These are phyloP conservation scores for Aphelenchoides besseyi DNA, from an alignment of 1,140 invertebrate species.

Conservation along the genomic window DNA sequence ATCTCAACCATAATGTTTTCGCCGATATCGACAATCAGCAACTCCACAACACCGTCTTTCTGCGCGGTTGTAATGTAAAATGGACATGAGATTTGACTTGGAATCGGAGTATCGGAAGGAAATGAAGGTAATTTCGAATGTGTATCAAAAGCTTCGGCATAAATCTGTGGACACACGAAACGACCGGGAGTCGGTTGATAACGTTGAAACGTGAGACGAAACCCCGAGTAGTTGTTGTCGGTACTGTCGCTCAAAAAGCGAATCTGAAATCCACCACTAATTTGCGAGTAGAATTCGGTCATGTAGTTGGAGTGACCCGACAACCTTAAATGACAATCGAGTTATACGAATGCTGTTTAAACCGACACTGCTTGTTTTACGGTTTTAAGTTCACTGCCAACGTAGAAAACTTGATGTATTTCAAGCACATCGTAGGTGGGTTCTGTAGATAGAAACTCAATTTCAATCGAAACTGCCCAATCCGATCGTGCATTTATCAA, in stretches of 20 bases:
- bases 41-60: neutral
- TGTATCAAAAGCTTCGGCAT: neutral
- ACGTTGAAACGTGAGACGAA: neutral
- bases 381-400: neutral
- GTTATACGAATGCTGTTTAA: neutral
- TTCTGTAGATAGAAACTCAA: constrained; percentile 6
- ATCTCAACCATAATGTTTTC: neutral
- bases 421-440: neutral
- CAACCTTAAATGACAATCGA: neutral
- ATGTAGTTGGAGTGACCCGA: neutral
- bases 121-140: neutral
- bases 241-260: constrained; percentile 6
- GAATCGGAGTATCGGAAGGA: neutral
- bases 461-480: neutral
- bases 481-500: neutral
- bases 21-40: neutral
- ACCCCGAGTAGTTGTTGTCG: neutral
- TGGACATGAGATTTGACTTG: neutral
- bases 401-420: neutral
- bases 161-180: neutral
- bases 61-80: neutral
- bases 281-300: constrained; percentile 3
- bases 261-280: constrained; percentile 5
- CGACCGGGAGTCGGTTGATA: neutral
- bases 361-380: constrained; percentile 13